phyloP scores from a whole-genome alignment of 2,888 invertebrate genomes.

The Ceraclea dissimilis region DNA sequence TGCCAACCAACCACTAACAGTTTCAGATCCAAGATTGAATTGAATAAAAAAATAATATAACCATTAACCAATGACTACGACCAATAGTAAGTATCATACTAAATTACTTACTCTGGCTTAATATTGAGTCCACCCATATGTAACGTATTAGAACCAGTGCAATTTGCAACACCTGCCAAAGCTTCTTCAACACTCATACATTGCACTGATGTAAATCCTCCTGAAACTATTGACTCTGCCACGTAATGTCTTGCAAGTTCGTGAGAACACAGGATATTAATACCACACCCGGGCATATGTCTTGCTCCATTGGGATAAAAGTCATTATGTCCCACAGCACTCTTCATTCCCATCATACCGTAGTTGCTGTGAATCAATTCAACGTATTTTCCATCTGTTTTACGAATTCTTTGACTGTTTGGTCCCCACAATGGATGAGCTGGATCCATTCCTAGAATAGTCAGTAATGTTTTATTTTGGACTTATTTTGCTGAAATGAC shows the following conservation, averaged over 20 bases:
- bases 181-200: conserved; percentile 32
- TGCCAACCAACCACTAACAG: too few relatives aligned
- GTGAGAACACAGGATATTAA: conserved; percentile 35
- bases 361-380: conserved; percentile 42
- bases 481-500: too few relatives aligned
- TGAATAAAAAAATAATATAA: too few relatives aligned
- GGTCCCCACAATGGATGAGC: conserved; percentile 37
- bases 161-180: conserved; percentile 25
- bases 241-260: conserved; percentile 34
- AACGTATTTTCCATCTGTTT: conserved; percentile 38
- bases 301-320: conserved; percentile 38
- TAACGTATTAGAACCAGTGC: conserved; percentile 33
- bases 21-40: too few relatives aligned
- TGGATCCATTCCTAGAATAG: conserved; percentile 37
- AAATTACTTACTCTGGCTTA: conserved; percentile 16
- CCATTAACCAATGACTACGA: too few relatives aligned
- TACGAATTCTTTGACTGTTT: conserved; percentile 30
- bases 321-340: conserved; percentile 42
- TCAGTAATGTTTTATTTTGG: background rate
- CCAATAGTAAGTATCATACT: background rate
- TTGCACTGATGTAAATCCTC: conserved; percentile 33
- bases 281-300: conserved; percentile 36
- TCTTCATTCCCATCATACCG: conserved; percentile 38
- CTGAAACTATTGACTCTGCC: conserved; percentile 33
- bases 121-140: conserved; percentile 30